Conservation (phyloP, 2,797 vertebrate genomes). For the Spondyliosoma cantharus region DNA sequence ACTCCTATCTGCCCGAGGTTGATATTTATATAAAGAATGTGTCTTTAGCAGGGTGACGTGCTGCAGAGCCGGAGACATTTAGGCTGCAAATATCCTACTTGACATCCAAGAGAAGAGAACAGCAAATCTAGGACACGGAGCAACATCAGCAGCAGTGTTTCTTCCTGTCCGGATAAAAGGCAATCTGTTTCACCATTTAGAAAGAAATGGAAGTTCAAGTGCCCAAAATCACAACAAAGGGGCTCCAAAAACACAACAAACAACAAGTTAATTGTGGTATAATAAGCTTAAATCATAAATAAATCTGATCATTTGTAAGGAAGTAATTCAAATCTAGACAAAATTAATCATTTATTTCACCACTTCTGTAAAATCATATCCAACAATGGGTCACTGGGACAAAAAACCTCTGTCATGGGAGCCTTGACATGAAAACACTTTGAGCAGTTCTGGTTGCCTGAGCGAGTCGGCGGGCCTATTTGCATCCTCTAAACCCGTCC, state of each 20-base stretch:
- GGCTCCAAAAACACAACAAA: constrained; percentile 6
- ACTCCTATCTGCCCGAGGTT: not conserved
- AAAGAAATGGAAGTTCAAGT: constrained; percentile 16
- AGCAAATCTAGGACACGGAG: constrained; percentile 61
- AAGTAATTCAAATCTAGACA: not conserved
- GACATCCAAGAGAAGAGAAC: constrained; percentile 36
- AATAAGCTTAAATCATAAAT: not conserved
- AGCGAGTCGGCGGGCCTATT: constrained; percentile 65
- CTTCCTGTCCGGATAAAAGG: constrained; percentile 30
- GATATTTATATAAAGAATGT: constrained; percentile 8
- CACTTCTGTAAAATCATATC: constrained; percentile 5
- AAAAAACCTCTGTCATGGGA: constrained; percentile 64
- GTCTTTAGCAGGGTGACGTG: not conserved
- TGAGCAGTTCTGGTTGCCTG: constrained; percentile 54
- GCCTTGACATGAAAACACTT: constrained; percentile 65
- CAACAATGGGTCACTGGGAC: constrained; percentile 67
- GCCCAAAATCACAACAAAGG: not conserved
- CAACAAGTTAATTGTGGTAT: constrained; percentile 9
- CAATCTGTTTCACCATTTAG: constrained; percentile 17
- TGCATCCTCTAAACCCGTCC: constrained; percentile 78
- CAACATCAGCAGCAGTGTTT: constrained; percentile 31
- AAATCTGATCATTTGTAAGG: not conserved
- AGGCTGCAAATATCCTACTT: constrained; percentile 29
- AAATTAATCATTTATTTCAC: not conserved
- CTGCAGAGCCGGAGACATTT: constrained; percentile 35